Evolutionary conservation across 2,113 vertebrate species (phyloP).

Genomic region (Cryptotis parvus): DNA sequence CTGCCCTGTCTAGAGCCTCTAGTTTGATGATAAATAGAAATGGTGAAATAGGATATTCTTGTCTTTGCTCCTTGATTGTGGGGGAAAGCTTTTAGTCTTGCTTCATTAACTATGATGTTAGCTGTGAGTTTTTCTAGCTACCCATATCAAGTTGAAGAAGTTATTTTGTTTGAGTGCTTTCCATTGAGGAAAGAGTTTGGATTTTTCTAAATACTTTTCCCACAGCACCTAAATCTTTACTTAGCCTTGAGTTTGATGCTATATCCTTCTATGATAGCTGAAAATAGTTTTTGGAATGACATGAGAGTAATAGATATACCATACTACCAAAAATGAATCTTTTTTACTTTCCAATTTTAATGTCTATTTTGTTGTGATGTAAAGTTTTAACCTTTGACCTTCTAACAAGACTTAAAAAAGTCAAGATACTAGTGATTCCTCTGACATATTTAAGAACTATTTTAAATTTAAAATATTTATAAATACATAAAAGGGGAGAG

Average conservation of each 20-base stretch:
- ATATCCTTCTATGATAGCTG: constrained; percentile 32
- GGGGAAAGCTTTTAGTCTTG: background rate
- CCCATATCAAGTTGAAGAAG: background rate
- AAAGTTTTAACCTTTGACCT: constrained; percentile 20
- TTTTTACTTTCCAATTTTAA: background rate
- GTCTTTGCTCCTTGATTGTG: background rate
- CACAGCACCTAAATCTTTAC: background rate
- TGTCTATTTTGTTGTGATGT: constrained; percentile 13
- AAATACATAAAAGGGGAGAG: background rate
- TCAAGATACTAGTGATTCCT: background rate
- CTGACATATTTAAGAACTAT: background rate
- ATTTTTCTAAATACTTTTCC: background rate
- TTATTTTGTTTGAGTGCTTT: background rate
- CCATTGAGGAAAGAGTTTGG: background rate
- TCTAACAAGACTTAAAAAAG: constrained; percentile 10
- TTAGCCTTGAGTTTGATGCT: constrained; percentile 15
- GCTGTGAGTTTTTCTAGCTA: constrained; percentile 1
- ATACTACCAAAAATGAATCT: constrained; percentile 27
- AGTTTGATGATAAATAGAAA: constrained; percentile 13
- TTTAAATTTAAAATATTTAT: background rate
- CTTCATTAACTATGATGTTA: background rate
- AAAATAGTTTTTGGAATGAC: constrained; percentile 12
- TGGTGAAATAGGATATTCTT: background rate
- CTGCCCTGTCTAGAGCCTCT: background rate
- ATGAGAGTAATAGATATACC: background rate